phyloP scores from a whole-genome alignment of 2,797 vertebrate species.

The Anguilla anguilla region DNA sequence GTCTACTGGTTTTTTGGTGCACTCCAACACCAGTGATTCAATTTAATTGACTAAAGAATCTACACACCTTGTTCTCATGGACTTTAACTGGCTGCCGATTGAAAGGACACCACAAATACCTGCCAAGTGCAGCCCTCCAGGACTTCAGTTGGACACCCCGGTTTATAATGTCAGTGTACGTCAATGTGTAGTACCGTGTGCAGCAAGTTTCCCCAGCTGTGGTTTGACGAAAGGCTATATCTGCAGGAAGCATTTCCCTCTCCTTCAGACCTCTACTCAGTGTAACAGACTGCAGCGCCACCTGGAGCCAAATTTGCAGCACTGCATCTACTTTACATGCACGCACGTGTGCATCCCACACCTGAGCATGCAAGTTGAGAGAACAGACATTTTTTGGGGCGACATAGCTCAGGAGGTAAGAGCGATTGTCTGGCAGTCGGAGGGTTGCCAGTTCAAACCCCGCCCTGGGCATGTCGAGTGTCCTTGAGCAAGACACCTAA shows the following conservation, averaged over 20 bases:
- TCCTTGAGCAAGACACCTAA: too few species aligned
- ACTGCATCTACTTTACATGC: background rate
- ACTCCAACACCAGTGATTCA: background rate
- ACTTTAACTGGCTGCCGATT: background rate
- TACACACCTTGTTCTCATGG: background rate
- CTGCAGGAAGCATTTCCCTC: background rate
- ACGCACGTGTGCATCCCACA: background rate
- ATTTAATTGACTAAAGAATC: background rate
- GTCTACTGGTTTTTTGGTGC: background rate
- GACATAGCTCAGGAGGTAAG: too few species aligned
- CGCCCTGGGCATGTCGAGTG: too few species aligned
- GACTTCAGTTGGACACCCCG: background rate
- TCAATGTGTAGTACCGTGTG: background rate
- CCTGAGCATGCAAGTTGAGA: background rate
- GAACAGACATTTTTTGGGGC: background rate
- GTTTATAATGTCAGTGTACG: background rate
- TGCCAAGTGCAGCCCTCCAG: background rate
- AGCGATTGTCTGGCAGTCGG: too few species aligned
- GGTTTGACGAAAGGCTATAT: background rate
- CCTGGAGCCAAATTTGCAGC: background rate
- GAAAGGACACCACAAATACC: background rate
- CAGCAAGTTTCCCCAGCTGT: background rate
- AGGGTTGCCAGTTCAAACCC: too few species aligned
- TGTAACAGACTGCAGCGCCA: conserved; percentile 2
- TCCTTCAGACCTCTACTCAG: background rate